Conservation (phyloP, 2,888 invertebrate species). For the Clanis bilineata region DNA sequence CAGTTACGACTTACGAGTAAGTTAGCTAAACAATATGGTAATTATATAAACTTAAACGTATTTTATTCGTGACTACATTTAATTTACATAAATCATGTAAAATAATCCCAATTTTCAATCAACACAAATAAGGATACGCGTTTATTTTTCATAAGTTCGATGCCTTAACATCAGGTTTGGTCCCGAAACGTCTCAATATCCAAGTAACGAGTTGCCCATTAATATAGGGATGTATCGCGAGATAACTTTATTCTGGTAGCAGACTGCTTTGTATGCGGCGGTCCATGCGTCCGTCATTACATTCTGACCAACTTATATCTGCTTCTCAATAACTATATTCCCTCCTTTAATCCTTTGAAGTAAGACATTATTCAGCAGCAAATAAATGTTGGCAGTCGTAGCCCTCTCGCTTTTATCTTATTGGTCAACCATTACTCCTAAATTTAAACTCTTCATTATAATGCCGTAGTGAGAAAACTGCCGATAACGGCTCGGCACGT, state of each 20-base stretch:
- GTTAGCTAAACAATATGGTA: neutral
- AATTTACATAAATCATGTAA: neutral
- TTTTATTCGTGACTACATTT: too few relatives aligned
- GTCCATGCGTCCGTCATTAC: constrained; percentile 79
- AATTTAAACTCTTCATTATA: constrained; percentile 82
- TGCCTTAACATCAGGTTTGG: constrained; percentile 61
- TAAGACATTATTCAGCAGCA: constrained; percentile 33
- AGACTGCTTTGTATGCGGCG: constrained; percentile 80
- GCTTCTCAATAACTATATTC: constrained; percentile 30
- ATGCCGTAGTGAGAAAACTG: constrained; percentile 77
- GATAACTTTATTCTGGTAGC: constrained; percentile 83
- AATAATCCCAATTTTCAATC: constrained; percentile 3
- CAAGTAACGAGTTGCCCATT: constrained; percentile 81
- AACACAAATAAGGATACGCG: constrained; percentile 23
- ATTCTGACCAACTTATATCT: constrained; percentile 46
- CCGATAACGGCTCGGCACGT: constrained; percentile 68
- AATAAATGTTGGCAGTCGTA: constrained; percentile 47
- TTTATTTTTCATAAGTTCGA: constrained; percentile 55
- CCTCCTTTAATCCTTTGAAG: constrained; percentile 36
- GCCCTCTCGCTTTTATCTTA: constrained; percentile 80
- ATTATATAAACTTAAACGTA: neutral
- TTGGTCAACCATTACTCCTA: constrained; percentile 81
- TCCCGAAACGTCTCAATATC: constrained; percentile 77
- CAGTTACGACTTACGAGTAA: neutral
- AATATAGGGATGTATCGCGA: constrained; percentile 80